These are phyloP conservation scores for Seriola rivoliana DNA, from an alignment of 2,113 vertebrate genomes.

Conservation along the genomic window DNA sequence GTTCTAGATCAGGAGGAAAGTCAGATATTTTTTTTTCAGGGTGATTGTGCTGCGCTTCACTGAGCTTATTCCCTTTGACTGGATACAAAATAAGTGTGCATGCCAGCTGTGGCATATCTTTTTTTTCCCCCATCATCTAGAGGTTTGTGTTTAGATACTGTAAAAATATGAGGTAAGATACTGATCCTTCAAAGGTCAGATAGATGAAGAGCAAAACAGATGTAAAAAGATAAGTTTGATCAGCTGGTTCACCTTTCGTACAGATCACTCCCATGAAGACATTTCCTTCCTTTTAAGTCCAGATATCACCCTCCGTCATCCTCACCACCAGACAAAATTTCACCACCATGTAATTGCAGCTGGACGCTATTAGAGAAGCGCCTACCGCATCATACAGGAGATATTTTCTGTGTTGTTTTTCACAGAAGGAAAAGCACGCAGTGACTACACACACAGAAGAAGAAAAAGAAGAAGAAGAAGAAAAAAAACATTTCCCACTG, in stretches of 20 bases:
- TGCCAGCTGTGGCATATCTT: constrained; percentile 53
- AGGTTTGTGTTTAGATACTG: constrained; percentile 27
- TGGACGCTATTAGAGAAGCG: neutral
- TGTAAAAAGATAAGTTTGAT: neutral
- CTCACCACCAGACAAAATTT: neutral
- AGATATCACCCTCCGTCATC: neutral
- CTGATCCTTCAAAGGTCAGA: neutral
- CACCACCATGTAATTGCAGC: constrained; percentile 17
- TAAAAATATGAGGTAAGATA: constrained; percentile 15
- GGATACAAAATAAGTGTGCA: constrained; percentile 31
- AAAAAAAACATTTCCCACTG: constrained; percentile 59
- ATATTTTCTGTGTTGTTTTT: constrained; percentile 30
- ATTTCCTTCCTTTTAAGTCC: neutral
- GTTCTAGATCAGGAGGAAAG: constrained; percentile 46
- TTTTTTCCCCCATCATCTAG: neutral
- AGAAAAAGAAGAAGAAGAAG: neutral
- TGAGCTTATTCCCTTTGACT: constrained; percentile 58
- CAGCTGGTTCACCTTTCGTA: neutral
- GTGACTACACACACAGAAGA: neutral
- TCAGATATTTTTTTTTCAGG: constrained; percentile 12
- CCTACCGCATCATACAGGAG: constrained; percentile 11
- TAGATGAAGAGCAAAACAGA: constrained; percentile 4
- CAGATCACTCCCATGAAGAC: neutral
- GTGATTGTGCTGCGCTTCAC: constrained; percentile 34
- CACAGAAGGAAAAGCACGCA: constrained; percentile 5